A percentile compares a stretch with the other conserved stretches of the same genome.
Conservation (phyloP, 2,888 invertebrate genomes). For the Phyllotreta cruciferae region DNA sequence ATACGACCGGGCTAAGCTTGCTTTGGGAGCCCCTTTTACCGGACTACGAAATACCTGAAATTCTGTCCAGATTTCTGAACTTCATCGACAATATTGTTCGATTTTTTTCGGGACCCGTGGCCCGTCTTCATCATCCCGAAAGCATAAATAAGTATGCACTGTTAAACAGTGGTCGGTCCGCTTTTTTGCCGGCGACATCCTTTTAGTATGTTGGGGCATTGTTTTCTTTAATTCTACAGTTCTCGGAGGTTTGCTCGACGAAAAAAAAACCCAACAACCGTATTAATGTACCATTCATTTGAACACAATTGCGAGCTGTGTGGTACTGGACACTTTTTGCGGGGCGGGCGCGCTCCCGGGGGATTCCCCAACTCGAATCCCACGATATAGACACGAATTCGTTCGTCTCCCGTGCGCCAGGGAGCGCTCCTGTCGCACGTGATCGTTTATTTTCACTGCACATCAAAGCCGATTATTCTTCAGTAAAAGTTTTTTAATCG, state of each 20-base stretch:
- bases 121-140: slow-evolving; percentile 35
- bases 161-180: slow-evolving; percentile 42
- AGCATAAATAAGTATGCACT: slow-evolving; percentile 32
- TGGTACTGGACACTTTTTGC: slow-evolving; percentile 39
- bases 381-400: no score
- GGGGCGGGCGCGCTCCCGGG: no score
- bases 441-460: no score
- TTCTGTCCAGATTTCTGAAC: slow-evolving; percentile 43
- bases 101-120: slow-evolving; percentile 30
- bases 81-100: slow-evolving; percentile 41
- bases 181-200: slow-evolving; percentile 46
- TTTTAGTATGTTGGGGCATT: slow-evolving; percentile 51
- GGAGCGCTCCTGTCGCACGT: no score
- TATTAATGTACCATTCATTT: slow-evolving; percentile 58
- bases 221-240: slow-evolving; percentile 54
- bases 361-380: no score
- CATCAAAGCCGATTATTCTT: no score
- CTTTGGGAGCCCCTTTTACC: background rate
- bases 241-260: slow-evolving; percentile 52
- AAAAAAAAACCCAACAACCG: slow-evolving; percentile 44
- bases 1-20: no score
- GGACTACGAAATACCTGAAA: slow-evolving; percentile 34
- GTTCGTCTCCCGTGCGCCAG: no score
- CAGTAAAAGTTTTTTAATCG: no score
- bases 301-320: slow-evolving; percentile 57